Conservation (phyloP, 2,888 invertebrate genomes). For the Aricia artaxerxes region DNA sequence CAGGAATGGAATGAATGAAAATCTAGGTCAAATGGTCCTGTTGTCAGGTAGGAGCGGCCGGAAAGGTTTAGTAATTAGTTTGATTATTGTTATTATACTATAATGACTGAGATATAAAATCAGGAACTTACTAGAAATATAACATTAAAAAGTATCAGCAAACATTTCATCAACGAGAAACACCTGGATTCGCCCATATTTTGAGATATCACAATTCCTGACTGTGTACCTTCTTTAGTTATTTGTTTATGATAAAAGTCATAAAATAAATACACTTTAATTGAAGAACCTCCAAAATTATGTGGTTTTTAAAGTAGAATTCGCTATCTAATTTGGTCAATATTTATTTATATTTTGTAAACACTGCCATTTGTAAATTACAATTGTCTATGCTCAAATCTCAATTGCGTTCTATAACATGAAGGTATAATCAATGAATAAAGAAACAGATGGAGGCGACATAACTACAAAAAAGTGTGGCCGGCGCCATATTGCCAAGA, state of each 20-base stretch:
- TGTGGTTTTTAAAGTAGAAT: not conserved
- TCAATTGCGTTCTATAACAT: too few species aligned
- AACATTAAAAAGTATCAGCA: conserved; percentile 86
- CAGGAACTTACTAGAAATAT: conserved; percentile 85
- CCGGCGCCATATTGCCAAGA: too few species aligned
- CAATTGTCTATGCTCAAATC: not conserved
- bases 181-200: conserved; percentile 86
- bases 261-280: not conserved
- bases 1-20: not conserved
- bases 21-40: not conserved
- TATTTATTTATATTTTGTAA: conserved; percentile 39
- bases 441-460: too few species aligned
- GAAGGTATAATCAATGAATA: too few species aligned
- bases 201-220: conserved; percentile 11
- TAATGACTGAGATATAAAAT: not conserved
- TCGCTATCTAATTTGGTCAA: not conserved
- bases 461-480: too few species aligned
- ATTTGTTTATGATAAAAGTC: not conserved
- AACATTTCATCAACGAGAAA: conserved; percentile 85
- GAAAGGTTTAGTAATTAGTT: not conserved
- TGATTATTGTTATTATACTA: not conserved
- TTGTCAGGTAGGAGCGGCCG: not conserved
- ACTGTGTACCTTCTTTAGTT: not conserved
- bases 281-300: not conserved
- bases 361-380: conserved; percentile 32